Percentiles rank a stretch among this genome's conserved stretches.
phyloP scores from a whole-genome alignment of 2,113 vertebrate genomes.

The Lynx canadensis region DNA sequence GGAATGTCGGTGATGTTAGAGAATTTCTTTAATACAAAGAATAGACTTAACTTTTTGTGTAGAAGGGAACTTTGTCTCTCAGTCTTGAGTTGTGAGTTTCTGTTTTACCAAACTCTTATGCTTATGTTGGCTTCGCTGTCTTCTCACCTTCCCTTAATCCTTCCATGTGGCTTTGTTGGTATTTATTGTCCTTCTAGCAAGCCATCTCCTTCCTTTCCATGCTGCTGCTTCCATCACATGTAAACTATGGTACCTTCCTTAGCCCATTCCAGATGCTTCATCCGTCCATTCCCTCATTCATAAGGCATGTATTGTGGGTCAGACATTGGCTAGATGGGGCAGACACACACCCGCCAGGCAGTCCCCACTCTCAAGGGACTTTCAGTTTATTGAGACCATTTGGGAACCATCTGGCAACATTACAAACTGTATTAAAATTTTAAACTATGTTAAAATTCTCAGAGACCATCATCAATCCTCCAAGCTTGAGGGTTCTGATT shows the following conservation, averaged over 20 bases:
- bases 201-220: neutral
- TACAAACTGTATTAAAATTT: neutral
- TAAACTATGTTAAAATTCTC: neutral
- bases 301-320: neutral
- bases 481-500: neutral
- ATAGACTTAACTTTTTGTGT: neutral
- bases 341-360: neutral
- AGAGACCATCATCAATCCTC: neutral
- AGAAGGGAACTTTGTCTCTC: neutral
- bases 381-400: neutral
- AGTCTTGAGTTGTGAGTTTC: neutral
- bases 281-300: neutral
- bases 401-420: neutral
- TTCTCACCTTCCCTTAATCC: neutral
- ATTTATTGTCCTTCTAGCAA: neutral
- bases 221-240: neutral
- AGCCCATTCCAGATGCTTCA: neutral
- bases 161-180: neutral
- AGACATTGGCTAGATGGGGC: neutral
- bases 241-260: neutral
- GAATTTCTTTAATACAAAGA: slow-evolving; percentile 24
- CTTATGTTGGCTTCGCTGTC: neutral
- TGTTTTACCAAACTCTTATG: neutral
- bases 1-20: neutral
- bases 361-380: neutral